Evolutionary conservation across 2,888 invertebrate species (phyloP).

Genomic region (Amblyteles armatorius): DNA sequence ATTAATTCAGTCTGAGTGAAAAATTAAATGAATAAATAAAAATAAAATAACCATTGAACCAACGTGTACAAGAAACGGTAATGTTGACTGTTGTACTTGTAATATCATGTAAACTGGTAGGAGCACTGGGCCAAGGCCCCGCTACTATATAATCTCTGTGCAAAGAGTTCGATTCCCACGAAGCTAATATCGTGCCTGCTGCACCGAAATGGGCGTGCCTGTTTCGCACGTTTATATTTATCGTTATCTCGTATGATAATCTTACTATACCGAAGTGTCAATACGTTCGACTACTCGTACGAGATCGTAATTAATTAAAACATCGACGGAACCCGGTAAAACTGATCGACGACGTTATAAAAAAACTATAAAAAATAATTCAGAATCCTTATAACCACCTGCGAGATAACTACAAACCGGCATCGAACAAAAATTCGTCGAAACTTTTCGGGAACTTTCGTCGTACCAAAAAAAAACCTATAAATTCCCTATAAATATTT

Average conservation of each 20-base stretch:
- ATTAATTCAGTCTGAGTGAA: not conserved
- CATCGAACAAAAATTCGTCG: not conserved
- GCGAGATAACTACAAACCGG: not conserved
- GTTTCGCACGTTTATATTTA: conserved; percentile 3
- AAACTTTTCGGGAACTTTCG: too few relatives aligned
- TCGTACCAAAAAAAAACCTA: too few relatives aligned
- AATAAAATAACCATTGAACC: conserved; percentile 19
- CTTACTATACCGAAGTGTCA: not conserved
- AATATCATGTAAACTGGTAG: conserved; percentile 57
- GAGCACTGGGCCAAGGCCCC: conserved; percentile 77
- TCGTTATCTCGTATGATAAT: conserved; percentile 3
- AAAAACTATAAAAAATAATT: not conserved
- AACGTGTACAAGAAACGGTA: not conserved
- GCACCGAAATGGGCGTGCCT: conserved; percentile 16
- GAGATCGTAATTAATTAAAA: not conserved
- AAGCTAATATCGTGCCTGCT: conserved; percentile 35
- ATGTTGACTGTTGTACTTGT: conserved; percentile 15
- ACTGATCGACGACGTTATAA: not conserved
- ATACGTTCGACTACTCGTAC: not conserved
- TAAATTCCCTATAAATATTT: too few relatives aligned
- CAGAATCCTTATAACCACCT: not conserved
- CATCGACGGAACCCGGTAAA: not conserved
- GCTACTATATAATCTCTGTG: conserved; percentile 14
- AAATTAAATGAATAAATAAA: conserved; percentile 24
- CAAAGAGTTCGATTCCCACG: conserved; percentile 74